These are phyloP conservation scores for Diuraphis noxia DNA, from an alignment of 1,140 invertebrate species.

Conservation along the genomic window DNA sequence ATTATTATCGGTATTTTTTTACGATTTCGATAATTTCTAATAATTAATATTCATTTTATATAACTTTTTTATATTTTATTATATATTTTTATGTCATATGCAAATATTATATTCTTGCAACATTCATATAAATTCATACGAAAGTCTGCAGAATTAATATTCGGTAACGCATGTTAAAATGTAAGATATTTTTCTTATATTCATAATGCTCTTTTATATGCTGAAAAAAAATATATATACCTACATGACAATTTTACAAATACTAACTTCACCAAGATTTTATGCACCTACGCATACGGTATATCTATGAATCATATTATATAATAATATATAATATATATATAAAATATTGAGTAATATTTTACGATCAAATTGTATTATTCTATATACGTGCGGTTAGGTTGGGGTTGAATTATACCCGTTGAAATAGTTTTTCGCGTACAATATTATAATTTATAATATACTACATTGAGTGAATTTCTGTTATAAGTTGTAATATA, in stretches of 20 bases:
- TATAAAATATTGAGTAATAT: neutral
- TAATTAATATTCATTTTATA: too few relatives aligned
- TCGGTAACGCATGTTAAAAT: neutral
- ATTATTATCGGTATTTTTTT: too few relatives aligned
- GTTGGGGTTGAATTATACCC: neutral
- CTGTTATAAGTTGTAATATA: neutral
- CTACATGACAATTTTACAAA: neutral
- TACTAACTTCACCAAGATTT: neutral
- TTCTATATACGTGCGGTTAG: too few relatives aligned
- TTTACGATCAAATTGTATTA: neutral
- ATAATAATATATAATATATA: too few relatives aligned
- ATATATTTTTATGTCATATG: neutral
- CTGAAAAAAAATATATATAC: neutral
- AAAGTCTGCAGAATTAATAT: neutral
- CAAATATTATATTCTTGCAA: neutral
- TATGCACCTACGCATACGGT: neutral
- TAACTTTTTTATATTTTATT: neutral
- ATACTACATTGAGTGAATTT: neutral
- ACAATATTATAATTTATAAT: neutral
- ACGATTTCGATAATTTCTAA: neutral
- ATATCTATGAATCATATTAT: too few relatives aligned
- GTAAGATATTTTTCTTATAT: neutral
- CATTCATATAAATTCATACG: neutral
- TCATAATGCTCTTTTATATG: neutral
- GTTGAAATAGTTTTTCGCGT: neutral